Evolutionary conservation across 2,888 invertebrate genomes (phyloP), one percentile per base, ranked within the genome.

Genomic region (Drosophila falleni): DNA sequence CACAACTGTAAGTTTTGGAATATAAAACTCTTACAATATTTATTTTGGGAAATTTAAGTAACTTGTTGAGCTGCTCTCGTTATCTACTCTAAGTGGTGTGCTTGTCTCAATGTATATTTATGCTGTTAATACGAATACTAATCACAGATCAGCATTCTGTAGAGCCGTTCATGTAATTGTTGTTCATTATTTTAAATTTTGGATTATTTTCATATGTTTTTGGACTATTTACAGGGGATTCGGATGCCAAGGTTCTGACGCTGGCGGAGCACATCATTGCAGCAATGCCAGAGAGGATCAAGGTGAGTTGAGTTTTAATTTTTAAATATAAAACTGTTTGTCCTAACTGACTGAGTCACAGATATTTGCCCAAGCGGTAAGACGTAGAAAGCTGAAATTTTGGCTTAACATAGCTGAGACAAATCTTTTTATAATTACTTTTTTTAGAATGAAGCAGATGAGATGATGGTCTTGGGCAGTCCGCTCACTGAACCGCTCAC

Each of bases 241-340:
- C 97, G 94, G 97, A 97, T 94, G 97, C 96, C 89, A 95, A 97
- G 90, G 98, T 98, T 77, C 94, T 98, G 90, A 98, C 98, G 62
- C 94, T 99, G 91, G 99, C 99, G 60, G 98, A 98, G 93, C 98
- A 99, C 94, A 99, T 99, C 87, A 99, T 99, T 90, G 99, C 98
- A 60, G 99, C 99, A 11, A 97, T 99, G 95, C 99, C 99, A 68
- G 98, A 98, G 84, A 95, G 98, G 89, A 99, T 99, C 92, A 99
- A 99, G 95, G 97, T 97, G 92, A 90, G 82, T 60, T 8, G 37
- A n/a, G 13, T 29, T 29, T 29, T 6, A 29, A 23, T 23, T 4
- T 23, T 4, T 23, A 23, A 3, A 23, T 23, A 23, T 23, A 23
- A 23, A 23, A 23, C 23, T 23, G 23, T 23, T 1, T 23, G 23